Evolutionary conservation across 2,113 vertebrate genomes (phyloP).

Genomic region (Copsychus sechellarum): DNA sequence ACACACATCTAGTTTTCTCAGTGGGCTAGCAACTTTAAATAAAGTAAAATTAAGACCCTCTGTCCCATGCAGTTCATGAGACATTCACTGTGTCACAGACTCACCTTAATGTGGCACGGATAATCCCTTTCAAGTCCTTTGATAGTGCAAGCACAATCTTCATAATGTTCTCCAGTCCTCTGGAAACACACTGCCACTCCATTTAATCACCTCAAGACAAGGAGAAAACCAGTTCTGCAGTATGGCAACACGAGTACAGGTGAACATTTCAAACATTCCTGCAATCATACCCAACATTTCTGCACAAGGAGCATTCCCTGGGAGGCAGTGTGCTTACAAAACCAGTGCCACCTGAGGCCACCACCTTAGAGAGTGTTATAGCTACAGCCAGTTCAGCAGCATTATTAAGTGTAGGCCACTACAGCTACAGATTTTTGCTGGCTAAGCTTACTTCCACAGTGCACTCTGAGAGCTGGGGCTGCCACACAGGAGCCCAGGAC

Average conservation of each 20-base stretch:
- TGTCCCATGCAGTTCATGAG: not conserved
- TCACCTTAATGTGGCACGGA: not conserved
- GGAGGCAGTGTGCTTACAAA: not conserved
- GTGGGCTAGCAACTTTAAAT: not conserved
- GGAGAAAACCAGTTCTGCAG: not conserved
- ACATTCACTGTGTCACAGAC: not conserved
- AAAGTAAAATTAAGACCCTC: not conserved
- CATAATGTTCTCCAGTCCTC: not conserved
- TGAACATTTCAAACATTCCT: not conserved
- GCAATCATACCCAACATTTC: not conserved
- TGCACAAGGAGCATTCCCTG: not conserved
- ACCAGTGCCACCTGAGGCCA: not conserved
- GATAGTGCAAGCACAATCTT: not conserved
- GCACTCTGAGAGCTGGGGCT: not conserved
- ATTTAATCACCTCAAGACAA: not conserved
- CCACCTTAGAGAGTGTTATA: accelerated
- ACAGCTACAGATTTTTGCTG: not conserved
- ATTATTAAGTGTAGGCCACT: not conserved
- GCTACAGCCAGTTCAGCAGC: not conserved
- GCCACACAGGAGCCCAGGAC: accelerated
- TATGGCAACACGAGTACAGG: accelerated
- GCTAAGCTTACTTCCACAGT: not conserved
- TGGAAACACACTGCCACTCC: not conserved
- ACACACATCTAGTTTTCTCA: not conserved
- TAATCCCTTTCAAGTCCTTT: not conserved